Percentiles rank a stretch among this genome's conserved stretches.
Conservation (phyloP, 2,888 invertebrate species). For the Nephrotoma guestfalica region DNA sequence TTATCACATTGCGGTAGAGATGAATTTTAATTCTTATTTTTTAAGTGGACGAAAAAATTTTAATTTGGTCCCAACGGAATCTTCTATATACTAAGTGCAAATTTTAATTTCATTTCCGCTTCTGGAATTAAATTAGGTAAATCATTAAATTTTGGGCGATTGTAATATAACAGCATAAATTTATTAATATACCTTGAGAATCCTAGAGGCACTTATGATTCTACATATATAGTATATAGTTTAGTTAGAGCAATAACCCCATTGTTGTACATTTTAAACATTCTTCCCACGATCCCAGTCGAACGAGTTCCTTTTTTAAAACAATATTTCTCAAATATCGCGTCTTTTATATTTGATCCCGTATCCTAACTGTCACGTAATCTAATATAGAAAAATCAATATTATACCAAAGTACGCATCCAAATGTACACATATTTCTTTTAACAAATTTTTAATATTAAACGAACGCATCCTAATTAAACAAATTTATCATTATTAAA, state of each 20-base stretch:
- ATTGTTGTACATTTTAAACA: not conserved
- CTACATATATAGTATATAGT: not conserved
- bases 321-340: not conserved
- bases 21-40: not conserved
- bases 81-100: not conserved
- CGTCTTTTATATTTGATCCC: not conserved
- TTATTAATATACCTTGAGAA: not conserved
- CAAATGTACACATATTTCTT: not conserved
- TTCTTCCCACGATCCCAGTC: not conserved
- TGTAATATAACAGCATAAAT: too few relatives aligned
- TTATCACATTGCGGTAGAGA: not conserved
- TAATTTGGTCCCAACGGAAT: not conserved
- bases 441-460: not conserved
- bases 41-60: not conserved
- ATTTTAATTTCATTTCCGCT: too few relatives aligned
- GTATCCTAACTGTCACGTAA: not conserved
- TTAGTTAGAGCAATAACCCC: not conserved
- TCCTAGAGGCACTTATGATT: not conserved
- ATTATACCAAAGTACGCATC: not conserved
- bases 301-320: not conserved
- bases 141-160: too few relatives aligned
- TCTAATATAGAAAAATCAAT: slow-evolving; percentile 1
- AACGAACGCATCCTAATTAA: slow-evolving; percentile 2
- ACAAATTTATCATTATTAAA: not conserved
- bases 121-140: too few relatives aligned